Conservation (phyloP, 2,888 invertebrate species). For the Melanchra persicariae region DNA sequence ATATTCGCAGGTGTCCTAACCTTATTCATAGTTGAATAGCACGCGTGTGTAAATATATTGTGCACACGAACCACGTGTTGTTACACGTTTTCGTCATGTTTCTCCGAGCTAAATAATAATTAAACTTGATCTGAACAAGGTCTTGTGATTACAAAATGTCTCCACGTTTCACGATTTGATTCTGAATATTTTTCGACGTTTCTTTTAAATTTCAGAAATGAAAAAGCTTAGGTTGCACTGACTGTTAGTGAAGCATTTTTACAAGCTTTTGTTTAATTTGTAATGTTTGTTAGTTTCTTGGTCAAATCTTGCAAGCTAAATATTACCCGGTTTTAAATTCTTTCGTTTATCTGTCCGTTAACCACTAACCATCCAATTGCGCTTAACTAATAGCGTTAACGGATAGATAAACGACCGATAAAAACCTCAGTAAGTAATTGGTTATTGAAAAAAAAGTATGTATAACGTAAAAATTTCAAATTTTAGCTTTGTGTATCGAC, state of each 20-base stretch:
- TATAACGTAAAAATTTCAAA: too few relatives aligned
- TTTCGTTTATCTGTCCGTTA: too few relatives aligned
- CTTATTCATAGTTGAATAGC: neutral
- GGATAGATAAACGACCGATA: too few relatives aligned
- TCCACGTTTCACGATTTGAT: slow-evolving; percentile 35
- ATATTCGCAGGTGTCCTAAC: neutral
- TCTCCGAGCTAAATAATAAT: slow-evolving; percentile 11
- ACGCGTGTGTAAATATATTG: neutral
- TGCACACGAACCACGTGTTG: neutral
- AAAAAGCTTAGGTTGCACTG: neutral
- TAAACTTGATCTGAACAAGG: slow-evolving; percentile 13
- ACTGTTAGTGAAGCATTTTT: neutral
- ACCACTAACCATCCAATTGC: too few relatives aligned
- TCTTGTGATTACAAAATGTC: slow-evolving; percentile 24
- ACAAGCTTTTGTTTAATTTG: neutral
- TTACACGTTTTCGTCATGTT: neutral
- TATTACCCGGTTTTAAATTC: too few relatives aligned
- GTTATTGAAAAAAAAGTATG: too few relatives aligned
- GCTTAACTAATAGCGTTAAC: too few relatives aligned
- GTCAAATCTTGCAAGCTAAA: too few relatives aligned
- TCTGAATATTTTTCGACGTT: slow-evolving; percentile 34
- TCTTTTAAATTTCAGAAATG: neutral
- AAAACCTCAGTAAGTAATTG: too few relatives aligned
- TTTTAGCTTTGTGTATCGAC: too few relatives aligned
- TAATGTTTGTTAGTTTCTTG: too few relatives aligned